Conservation (phyloP, 2,888 invertebrate species). For the Pandemis corylana region DNA sequence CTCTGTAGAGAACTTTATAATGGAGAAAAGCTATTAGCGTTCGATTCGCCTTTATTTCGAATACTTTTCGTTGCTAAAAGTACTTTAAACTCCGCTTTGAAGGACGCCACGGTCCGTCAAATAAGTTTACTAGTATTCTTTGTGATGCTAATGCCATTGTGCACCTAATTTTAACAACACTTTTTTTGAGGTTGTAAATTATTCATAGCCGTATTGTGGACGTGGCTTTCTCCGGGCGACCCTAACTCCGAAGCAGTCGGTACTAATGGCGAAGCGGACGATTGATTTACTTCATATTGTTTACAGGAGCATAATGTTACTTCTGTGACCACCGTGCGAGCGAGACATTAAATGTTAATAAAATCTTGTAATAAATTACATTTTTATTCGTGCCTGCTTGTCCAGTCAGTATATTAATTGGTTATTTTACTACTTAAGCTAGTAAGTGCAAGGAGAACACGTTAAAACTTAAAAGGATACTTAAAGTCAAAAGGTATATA, state of each 20-base stretch:
- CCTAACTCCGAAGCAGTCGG: neutral
- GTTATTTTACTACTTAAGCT: neutral
- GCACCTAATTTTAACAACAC: constrained; percentile 68
- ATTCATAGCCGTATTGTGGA: constrained; percentile 22
- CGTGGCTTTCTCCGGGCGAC: constrained; percentile 8
- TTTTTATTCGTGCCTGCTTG: neutral
- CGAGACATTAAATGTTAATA: neutral
- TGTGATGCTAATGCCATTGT: constrained; percentile 63
- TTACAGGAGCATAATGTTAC: neutral
- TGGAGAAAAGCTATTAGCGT: constrained; percentile 23
- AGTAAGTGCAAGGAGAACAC: too few species aligned
- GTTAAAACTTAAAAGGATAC: too few species aligned
- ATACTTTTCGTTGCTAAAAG: constrained; percentile 25
- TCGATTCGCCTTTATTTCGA: constrained; percentile 37
- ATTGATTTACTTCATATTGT: constrained; percentile 12
- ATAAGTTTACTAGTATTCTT: constrained; percentile 63
- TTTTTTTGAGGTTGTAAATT: constrained; percentile 50
- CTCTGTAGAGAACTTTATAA: constrained; percentile 16
- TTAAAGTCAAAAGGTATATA: too few species aligned
- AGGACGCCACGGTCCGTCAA: constrained; percentile 19
- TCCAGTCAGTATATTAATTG: neutral
- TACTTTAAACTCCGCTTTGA: neutral
- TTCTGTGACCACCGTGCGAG: neutral
- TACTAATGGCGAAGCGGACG: neutral
- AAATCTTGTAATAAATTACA: neutral